A percentile compares a stretch with the other conserved stretches of the same genome.
Evolutionary conservation across 1,140 invertebrate genomes (phyloP).

Genomic region (Chrysoperla carnea): DNA sequence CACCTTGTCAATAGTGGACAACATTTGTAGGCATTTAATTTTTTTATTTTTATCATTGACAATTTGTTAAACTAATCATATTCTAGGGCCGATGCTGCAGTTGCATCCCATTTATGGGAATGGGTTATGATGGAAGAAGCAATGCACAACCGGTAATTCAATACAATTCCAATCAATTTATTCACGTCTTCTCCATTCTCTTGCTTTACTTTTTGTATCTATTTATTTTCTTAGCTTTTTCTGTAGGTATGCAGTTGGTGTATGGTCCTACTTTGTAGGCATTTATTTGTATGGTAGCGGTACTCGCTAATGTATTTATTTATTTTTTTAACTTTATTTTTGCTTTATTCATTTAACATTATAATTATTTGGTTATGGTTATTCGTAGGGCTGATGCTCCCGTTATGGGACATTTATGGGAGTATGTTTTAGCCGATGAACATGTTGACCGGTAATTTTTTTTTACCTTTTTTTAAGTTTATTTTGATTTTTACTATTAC

Average conservation of each 20-base stretch:
- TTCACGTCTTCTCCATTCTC: neutral
- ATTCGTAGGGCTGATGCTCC: conserved; percentile 74
- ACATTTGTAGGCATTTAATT: too few relatives aligned
- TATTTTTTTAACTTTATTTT: neutral
- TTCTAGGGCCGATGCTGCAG: conserved; percentile 86
- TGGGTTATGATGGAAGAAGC: conserved; percentile 67
- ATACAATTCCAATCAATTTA: neutral
- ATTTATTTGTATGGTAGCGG: neutral
- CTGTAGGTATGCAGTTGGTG: too few relatives aligned
- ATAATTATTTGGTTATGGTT: conserved; percentile 2
- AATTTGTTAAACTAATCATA: too few relatives aligned
- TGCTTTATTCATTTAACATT: neutral
- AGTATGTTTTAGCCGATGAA: conserved; percentile 58
- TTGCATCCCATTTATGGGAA: conserved; percentile 91
- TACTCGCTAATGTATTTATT: neutral
- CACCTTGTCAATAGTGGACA: too few relatives aligned
- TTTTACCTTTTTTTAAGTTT: too few relatives aligned
- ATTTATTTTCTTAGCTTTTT: neutral
- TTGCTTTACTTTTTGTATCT: conserved; percentile 6
- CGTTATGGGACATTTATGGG: conserved; percentile 80
- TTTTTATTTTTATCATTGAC: too few relatives aligned
- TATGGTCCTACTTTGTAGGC: too few relatives aligned
- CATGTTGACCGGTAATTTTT: conserved; percentile 33
- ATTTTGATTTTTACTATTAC: too few relatives aligned
- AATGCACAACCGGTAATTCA: conserved; percentile 52